A percentile compares a stretch with the other conserved stretches of the same genome.
These are phyloP conservation scores for Propsilocerus akamusi DNA, from an alignment of 1,140 invertebrate genomes.

Conservation along the genomic window DNA sequence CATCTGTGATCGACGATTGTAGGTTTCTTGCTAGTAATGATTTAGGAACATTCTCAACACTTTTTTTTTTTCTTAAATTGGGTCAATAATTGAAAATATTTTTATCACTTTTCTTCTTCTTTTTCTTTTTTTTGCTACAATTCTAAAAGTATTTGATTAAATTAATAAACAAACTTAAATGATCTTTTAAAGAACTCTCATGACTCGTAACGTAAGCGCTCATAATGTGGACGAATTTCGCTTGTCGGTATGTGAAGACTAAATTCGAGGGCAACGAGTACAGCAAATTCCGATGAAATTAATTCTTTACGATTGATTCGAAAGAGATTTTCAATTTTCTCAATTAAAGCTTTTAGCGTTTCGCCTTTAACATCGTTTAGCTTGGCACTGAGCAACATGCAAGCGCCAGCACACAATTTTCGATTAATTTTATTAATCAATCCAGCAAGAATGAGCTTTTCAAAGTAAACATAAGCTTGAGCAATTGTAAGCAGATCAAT, in stretches of 20 bases:
- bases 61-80: too few relatives aligned
- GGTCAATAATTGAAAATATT: too few relatives aligned
- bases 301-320: slow-evolving; percentile 82
- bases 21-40: too few relatives aligned
- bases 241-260: slow-evolving; percentile 77
- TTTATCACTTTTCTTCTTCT: too few relatives aligned
- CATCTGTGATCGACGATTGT: too few relatives aligned
- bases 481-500: slow-evolving; percentile 80
- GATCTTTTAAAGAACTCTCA: too few relatives aligned
- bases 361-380: slow-evolving; percentile 92
- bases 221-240: slow-evolving; percentile 89
- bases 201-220: slow-evolving; percentile 75
- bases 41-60: too few relatives aligned
- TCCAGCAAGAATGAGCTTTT: slow-evolving; percentile 83
- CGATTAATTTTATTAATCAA: slow-evolving; percentile 90
- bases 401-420: slow-evolving; percentile 88
- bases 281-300: slow-evolving; percentile 80
- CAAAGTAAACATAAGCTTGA: slow-evolving; percentile 94
- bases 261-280: slow-evolving; percentile 87
- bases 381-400: slow-evolving; percentile 84
- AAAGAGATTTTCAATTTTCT: slow-evolving; percentile 82
- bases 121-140: too few relatives aligned
- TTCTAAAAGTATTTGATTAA: too few relatives aligned
- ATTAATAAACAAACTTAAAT: too few relatives aligned
- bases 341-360: slow-evolving; percentile 64